Base-by-base conservation (phyloP, 2,888 invertebrate species). In the Melipona bicolor region DNA sequence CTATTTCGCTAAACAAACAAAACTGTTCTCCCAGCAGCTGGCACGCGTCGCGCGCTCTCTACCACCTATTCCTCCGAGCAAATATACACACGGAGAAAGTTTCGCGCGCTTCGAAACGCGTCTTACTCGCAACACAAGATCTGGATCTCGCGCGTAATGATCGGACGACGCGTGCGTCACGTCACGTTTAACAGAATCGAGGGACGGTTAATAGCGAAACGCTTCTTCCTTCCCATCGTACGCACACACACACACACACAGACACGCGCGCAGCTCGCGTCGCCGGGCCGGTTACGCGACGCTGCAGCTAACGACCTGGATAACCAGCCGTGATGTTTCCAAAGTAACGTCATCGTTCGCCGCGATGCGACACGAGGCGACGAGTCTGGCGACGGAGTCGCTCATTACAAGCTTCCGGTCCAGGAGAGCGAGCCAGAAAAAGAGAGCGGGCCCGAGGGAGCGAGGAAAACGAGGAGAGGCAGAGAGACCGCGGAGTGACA, bases 371-470 rank as follows among this genome's bases (percentile, higher is more conserved):
- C 83, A 86, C 87, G 90, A 89, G 86, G 87, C 90, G 88, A 86
- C 87, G 91, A 90, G 92, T 91, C 93, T 92, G 92, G 92, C 91
- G 92, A 92, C 92, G 91, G 92, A 93, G 92, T 91, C 92, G 91
- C 93, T 94, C 93, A 93, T 94, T 93, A 93, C 93, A 89, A 87
- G 32, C 93, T 94, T 94, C 94, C 94, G 94, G 93, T 92, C 92
- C 89, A 90, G 85, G 86, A 84, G 83, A 81, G 81, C 77, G 85
- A 84, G 75, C 59, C 69, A 77, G 84, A 78, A 81, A 78, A 81
- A 76, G 81, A 87, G 79, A 76, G 65, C 50, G 52, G 9, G 27
- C 15, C 49, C 17, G 32, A 68, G 49, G n/a, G 72, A 56, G 64
- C 19, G 79, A 80, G 56, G 36, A 70, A 61, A 77, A 67, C n/a